These are phyloP conservation scores for Acanthochromis polyacanthus DNA, from an alignment of 2,113 vertebrate genomes.

Conservation along the genomic window DNA sequence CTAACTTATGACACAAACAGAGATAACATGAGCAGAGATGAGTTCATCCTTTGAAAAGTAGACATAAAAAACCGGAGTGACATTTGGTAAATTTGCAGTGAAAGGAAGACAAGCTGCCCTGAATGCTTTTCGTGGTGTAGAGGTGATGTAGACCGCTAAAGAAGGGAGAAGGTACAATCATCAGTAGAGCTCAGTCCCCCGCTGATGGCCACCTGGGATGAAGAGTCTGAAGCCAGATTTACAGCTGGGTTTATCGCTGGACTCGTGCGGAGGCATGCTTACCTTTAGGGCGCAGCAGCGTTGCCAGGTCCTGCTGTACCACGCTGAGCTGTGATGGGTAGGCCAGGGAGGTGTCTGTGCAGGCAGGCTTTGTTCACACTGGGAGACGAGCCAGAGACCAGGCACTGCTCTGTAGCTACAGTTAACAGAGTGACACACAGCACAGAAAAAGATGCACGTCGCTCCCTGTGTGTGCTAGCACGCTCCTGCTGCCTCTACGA, in stretches of 20 bases:
- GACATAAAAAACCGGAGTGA: not conserved
- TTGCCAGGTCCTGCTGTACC: constrained; percentile 43
- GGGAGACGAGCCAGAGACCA: constrained; percentile 32
- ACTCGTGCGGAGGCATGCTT: constrained; percentile 31
- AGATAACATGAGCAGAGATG: not conserved
- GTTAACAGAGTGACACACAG: constrained; percentile 34
- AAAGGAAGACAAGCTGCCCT: not conserved
- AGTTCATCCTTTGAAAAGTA: not conserved
- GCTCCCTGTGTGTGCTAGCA: constrained; percentile 14
- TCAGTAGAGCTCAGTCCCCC: constrained; percentile 10
- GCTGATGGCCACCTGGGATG: constrained; percentile 9
- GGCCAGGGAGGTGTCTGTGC: constrained; percentile 29
- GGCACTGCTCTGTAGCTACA: constrained; percentile 31
- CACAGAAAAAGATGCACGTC: constrained; percentile 29
- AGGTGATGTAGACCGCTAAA: constrained; percentile 1
- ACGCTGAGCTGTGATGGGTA: constrained; percentile 35
- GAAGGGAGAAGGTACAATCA: not conserved
- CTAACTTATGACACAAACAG: not conserved
- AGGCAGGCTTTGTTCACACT: constrained; percentile 49
- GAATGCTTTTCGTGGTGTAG: constrained; percentile 2
- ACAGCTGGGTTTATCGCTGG: constrained; percentile 10
- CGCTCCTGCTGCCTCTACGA: not conserved
- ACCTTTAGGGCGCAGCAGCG: constrained; percentile 23
- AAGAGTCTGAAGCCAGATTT: constrained; percentile 39
- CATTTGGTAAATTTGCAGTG: constrained; percentile 2